Conservation (phyloP, 2,113 vertebrate species). For the Lophura nycthemera region DNA sequence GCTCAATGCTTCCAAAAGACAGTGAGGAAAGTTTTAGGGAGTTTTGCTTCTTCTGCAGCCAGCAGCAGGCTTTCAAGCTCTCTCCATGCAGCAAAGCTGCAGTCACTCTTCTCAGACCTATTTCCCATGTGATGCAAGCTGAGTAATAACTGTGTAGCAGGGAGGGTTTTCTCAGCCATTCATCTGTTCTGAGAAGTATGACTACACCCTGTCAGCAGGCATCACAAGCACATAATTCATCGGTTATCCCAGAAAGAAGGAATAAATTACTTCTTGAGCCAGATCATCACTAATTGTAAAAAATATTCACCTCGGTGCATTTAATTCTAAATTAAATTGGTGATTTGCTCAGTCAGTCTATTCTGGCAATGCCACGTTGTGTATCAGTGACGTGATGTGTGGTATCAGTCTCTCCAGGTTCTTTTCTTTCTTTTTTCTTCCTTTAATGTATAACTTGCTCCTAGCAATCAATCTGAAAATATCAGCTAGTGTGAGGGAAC, state of each 20-base stretch:
- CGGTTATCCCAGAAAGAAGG: background rate
- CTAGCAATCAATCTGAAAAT: slow-evolving; percentile 8
- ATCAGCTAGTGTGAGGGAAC: background rate
- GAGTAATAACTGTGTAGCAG: background rate
- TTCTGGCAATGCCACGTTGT: background rate
- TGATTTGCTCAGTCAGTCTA: background rate
- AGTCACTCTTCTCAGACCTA: background rate
- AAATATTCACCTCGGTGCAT: background rate
- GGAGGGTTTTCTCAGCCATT: background rate
- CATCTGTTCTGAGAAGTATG: background rate
- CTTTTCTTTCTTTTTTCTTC: background rate
- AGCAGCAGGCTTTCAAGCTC: background rate
- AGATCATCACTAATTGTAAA: background rate
- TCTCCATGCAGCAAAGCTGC: background rate
- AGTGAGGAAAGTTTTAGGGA: background rate
- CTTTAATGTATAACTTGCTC: background rate
- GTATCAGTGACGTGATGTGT: background rate
- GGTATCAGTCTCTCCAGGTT: background rate
- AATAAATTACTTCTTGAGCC: background rate
- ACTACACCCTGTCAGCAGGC: background rate
- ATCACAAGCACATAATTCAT: background rate
- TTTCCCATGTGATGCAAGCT: background rate
- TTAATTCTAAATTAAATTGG: background rate
- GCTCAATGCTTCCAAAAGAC: background rate
- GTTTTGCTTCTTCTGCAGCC: background rate